Evolutionary conservation across 1,140 invertebrate species (phyloP).

Genomic region (Calephelis nemesis): DNA sequence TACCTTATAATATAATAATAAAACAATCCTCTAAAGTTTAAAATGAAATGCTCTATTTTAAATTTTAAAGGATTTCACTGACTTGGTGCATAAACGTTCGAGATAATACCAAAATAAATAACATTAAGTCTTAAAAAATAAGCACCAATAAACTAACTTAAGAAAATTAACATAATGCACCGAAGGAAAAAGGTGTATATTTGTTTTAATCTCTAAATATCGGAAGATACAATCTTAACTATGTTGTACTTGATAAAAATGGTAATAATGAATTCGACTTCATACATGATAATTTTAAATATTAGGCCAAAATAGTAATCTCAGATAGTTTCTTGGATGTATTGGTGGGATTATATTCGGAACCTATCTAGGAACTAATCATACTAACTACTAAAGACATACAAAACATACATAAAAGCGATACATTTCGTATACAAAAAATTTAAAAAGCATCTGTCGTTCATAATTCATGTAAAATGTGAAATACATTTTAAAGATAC

Average conservation of each 20-base stretch:
- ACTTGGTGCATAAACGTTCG: background rate
- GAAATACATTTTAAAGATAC: constrained; percentile 10
- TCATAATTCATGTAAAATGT: constrained; percentile 10
- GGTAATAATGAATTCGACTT: background rate
- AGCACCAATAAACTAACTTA: constrained; percentile 20
- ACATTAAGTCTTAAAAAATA: constrained; percentile 21
- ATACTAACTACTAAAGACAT: background rate
- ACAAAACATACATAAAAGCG: constrained; percentile 1
- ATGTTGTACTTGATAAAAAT: constrained; percentile 8
- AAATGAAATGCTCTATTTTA: no score
- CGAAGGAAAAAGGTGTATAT: constrained; percentile 7
- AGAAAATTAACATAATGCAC: constrained; percentile 14
- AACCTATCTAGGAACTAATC: constrained; percentile 6
- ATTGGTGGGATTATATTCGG: constrained; percentile 8
- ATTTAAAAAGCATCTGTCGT: background rate
- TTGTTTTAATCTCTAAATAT: constrained; percentile 3
- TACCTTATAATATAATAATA: no score
- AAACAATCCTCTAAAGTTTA: no score
- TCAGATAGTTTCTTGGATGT: background rate
- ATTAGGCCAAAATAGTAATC: constrained; percentile 15
- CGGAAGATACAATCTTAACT: background rate
- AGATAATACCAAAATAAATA: constrained; percentile 20
- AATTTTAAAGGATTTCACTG: no score
- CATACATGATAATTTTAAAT: constrained; percentile 1
- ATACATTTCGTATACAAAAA: background rate